A percentile compares a stretch with the other conserved stretches of the same genome.
These are phyloP conservation scores for Habrosyne pyritoides DNA, from an alignment of 2,888 invertebrate species.

Conservation along the genomic window DNA sequence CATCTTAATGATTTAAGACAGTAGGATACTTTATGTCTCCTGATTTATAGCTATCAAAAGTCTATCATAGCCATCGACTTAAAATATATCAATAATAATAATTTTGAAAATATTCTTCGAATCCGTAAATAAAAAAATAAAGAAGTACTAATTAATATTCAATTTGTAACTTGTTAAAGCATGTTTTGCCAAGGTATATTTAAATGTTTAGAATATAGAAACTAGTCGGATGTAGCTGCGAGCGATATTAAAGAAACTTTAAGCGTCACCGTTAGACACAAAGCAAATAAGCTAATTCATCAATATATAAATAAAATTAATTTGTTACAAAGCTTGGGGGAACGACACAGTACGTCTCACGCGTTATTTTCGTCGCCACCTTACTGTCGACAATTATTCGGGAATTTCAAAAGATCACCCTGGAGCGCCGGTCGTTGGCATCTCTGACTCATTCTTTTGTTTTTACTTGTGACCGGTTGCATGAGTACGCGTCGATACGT, in stretches of 20 bases:
- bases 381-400: constrained; percentile 80
- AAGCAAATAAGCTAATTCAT: constrained; percentile 72
- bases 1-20: background rate
- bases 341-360: constrained; percentile 63
- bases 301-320: constrained; percentile 80
- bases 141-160: background rate
- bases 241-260: constrained; percentile 8
- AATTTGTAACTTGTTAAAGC: background rate
- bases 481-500: constrained; percentile 8
- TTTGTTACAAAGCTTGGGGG: constrained; percentile 67
- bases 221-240: background rate
- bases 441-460: constrained; percentile 79
- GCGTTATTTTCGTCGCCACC: constrained; percentile 78
- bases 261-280: constrained; percentile 35
- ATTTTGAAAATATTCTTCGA: background rate
- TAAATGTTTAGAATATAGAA: background rate
- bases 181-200: background rate
- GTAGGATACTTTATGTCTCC: background rate
- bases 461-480: constrained; percentile 44
- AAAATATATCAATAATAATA: too few species aligned
- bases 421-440: constrained; percentile 73
- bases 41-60: background rate
- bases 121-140: background rate
- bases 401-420: constrained; percentile 82
- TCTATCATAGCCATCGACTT: background rate